Evolutionary conservation across 2,888 invertebrate genomes (phyloP).

Genomic region (Notodonta dromedarius): DNA sequence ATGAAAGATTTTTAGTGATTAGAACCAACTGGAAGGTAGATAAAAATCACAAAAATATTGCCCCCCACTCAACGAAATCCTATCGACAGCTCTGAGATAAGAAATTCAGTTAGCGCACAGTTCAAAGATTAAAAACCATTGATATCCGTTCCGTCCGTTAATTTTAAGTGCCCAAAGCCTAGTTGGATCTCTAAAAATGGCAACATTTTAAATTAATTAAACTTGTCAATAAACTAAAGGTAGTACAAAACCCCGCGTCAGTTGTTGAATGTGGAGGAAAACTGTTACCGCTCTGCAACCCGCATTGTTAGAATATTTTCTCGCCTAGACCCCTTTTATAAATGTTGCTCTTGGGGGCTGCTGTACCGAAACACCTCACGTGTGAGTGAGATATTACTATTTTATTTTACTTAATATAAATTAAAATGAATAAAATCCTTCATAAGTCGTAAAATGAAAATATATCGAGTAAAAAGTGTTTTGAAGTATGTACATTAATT

Average conservation of each 20-base stretch:
- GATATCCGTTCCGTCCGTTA: too few species aligned
- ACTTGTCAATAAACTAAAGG: constrained; percentile 2
- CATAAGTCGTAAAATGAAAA: neutral
- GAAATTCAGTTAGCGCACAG: too few species aligned
- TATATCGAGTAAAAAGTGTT: neutral
- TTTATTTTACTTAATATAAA: neutral
- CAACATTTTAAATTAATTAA: neutral
- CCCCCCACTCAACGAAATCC: too few species aligned
- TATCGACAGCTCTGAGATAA: too few species aligned
- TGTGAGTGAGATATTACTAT: neutral
- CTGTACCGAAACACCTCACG: neutral
- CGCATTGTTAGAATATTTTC: constrained; percentile 3
- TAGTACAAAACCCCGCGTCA: neutral
- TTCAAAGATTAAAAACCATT: too few species aligned
- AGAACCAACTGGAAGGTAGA: too few species aligned
- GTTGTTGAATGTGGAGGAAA: neutral
- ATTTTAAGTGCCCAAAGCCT: too few species aligned
- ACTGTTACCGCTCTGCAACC: neutral
- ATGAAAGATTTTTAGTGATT: too few species aligned
- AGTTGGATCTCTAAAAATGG: neutral
- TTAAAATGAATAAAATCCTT: neutral
- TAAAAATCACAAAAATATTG: too few species aligned
- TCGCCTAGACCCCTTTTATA: neutral
- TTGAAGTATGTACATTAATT: too few species aligned
- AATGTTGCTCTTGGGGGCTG: neutral